These are phyloP conservation scores for Apus apus DNA, from an alignment of 2,113 vertebrate genomes.

Conservation along the genomic window DNA sequence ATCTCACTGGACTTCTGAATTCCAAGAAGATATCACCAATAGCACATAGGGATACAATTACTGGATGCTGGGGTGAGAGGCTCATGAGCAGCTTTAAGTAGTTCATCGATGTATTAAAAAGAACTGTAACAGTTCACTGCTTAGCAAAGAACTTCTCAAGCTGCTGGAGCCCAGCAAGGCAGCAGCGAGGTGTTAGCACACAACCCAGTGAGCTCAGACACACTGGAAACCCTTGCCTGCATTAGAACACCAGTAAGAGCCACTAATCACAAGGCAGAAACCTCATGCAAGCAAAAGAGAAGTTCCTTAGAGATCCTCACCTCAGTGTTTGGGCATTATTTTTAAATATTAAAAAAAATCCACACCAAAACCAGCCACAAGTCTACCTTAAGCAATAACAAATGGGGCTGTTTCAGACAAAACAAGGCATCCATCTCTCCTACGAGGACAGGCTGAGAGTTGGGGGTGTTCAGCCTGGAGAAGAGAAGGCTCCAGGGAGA, in stretches of 20 bases:
- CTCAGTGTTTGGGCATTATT: not conserved
- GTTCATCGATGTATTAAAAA: not conserved
- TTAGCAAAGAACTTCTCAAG: not conserved
- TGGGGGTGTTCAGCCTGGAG: too few relatives aligned
- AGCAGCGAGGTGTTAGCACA: not conserved
- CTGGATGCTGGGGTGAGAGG: not conserved
- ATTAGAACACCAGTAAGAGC: not conserved
- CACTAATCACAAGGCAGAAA: rapidly evolving
- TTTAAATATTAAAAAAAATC: not conserved
- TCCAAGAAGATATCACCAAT: too few relatives aligned
- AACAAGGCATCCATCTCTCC: not conserved
- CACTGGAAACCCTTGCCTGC: not conserved
- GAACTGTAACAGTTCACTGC: not conserved
- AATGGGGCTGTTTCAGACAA: not conserved
- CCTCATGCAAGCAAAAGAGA: not conserved
- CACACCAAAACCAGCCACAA: not conserved
- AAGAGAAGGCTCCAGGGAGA: too few relatives aligned
- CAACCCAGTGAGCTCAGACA: not conserved
- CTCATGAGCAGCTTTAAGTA: not conserved
- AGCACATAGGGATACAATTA: too few relatives aligned
- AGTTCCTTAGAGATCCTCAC: not conserved
- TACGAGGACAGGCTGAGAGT: too few relatives aligned
- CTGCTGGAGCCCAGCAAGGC: not conserved
- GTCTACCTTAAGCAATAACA: not conserved
- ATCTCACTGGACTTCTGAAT: not conserved